Evolutionary conservation across 2,797 vertebrate genomes (phyloP), one percentile per base, ranked within the genome.

Genomic region (Dipus sagitta): DNA sequence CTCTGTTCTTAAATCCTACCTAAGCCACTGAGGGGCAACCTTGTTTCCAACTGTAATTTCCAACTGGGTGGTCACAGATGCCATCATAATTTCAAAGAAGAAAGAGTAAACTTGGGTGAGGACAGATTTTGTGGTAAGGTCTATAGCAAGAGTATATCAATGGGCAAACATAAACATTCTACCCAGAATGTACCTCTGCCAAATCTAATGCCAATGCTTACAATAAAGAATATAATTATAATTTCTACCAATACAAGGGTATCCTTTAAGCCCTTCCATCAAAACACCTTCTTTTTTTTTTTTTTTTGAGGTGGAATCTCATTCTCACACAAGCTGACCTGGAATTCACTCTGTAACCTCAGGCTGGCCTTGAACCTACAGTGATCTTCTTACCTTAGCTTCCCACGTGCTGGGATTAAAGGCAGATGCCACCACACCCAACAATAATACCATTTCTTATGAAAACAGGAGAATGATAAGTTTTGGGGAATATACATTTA

Each of bases 171-270:
- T 91, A 82, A 96, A 94, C 76, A 91, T 12, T 90, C 75, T 80
- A 67, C n/a, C 84, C 71, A 91, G 67, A 91, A 91, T 30, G 54
- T 24, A 64, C 18, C 30, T 90, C 34, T 62, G 78, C 67, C 82
- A 92, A 93, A 54, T 77, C 81, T 78, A 93, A 96, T 18, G 0
- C 28, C 90, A 91, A 64, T 88, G 71, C 93, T 93, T 96, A 80
- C 58, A 92, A 83, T 86, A 91, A 79, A 68, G 24, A 4, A 64
- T 90, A 75, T 93, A 92, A n/a, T 92, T 92, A 80, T 79, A 94
- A 91, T 24, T 74, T 80, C 42, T 78, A 70, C 13, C 79, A 52
- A 87, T 75, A 88, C 62, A 89, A 38, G 75, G 65, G 6, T 91
- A 14, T 87, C 28, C 75, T 86, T 93, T 68, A 75, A 89, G 89